Conservation (phyloP, 2,113 vertebrate genomes). For the Nanorana parkeri region DNA sequence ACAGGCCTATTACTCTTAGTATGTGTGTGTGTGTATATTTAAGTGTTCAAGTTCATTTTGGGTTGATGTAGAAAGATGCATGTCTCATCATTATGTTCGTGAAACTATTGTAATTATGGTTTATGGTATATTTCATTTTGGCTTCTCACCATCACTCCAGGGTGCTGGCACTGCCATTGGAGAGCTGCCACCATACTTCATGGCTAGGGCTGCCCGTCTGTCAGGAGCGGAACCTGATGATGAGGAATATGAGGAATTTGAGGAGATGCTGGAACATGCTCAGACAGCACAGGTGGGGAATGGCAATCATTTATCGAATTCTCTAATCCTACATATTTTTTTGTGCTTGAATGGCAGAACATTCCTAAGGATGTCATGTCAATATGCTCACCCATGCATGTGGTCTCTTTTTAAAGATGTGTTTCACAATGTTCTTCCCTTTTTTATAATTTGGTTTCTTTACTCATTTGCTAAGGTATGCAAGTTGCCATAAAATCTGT, state of each 20-base stretch:
- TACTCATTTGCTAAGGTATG: no score
- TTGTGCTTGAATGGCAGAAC: constrained; percentile 18
- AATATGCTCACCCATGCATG: background rate
- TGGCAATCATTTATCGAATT: constrained; percentile 27
- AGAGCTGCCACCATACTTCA: constrained; percentile 96
- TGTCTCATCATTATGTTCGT: no score
- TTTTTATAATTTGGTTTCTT: background rate
- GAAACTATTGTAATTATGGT: no score
- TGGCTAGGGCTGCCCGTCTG: constrained; percentile 94
- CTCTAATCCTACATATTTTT: background rate
- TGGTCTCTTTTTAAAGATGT: background rate
- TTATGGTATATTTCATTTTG: background rate
- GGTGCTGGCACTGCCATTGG: constrained; percentile 97
- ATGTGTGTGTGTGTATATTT: no score
- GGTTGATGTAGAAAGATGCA: no score
- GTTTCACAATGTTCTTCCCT: background rate
- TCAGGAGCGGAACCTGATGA: constrained; percentile 93
- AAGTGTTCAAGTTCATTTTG: no score
- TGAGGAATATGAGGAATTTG: constrained; percentile 91
- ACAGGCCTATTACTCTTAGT: no score
- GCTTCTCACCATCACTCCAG: constrained; percentile 66
- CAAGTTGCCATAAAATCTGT: no score
- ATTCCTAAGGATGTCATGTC: background rate
- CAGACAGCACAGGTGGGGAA: constrained; percentile 85
- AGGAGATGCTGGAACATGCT: constrained; percentile 88